Evolutionary conservation across 2,888 invertebrate genomes (phyloP).

Genomic region (Coecobrya sp.): DNA sequence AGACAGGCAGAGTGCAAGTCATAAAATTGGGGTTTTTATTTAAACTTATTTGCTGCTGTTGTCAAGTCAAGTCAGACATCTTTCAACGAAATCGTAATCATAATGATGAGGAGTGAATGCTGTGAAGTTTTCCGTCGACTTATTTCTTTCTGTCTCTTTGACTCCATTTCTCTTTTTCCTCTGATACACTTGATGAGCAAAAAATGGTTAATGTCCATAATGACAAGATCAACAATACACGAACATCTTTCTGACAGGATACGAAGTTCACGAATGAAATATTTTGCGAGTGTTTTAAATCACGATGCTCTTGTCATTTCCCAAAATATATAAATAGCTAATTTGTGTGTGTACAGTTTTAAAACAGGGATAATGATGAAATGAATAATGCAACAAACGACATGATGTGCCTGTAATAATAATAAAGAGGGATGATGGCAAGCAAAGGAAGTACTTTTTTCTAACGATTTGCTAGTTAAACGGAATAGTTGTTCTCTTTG

Average conservation of each 20-base stretch:
- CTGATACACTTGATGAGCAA: constrained; percentile 10
- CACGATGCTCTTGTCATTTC: constrained; percentile 29
- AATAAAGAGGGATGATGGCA: neutral
- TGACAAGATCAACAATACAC: constrained; percentile 20
- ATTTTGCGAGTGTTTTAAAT: constrained; percentile 31
- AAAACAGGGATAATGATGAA: constrained; percentile 3
- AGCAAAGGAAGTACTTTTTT: constrained; percentile 4
- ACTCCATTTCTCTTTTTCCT: neutral
- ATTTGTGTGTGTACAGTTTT: constrained; percentile 24
- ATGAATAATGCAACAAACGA: constrained; percentile 44
- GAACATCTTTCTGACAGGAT: neutral
- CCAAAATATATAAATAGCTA: constrained; percentile 17
- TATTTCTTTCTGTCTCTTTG: constrained; percentile 19
- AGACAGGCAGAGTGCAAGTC: constrained; percentile 35
- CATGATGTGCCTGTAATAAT: constrained; percentile 6
- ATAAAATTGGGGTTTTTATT: constrained; percentile 30
- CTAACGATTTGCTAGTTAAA: neutral
- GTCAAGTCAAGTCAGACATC: constrained; percentile 19
- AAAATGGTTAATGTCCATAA: constrained; percentile 14
- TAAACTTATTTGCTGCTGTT: constrained; percentile 31
- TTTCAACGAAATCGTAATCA: constrained; percentile 37
- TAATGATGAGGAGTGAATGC: constrained; percentile 39
- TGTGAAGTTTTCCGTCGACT: neutral
- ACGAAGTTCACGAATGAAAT: neutral
- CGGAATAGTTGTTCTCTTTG: constrained; percentile 24